These are phyloP conservation scores for Leucophenga maculata DNA, from an alignment of 2,888 invertebrate genomes.

Conservation along the genomic window DNA sequence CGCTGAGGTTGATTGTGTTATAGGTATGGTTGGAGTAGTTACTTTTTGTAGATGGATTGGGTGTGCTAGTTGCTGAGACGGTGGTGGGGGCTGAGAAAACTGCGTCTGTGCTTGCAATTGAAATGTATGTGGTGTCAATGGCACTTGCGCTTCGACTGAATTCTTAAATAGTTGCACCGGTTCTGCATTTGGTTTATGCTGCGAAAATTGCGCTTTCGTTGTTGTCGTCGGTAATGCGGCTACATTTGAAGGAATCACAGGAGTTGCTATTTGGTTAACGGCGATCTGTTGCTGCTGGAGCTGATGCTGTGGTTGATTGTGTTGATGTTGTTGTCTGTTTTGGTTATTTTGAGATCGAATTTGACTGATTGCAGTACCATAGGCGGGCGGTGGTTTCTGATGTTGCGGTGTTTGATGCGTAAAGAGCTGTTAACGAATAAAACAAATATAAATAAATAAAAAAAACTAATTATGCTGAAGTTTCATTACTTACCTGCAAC, in stretches of 20 bases:
- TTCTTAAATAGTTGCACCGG: conserved; percentile 27
- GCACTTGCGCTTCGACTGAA: conserved; percentile 20
- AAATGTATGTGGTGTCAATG: conserved; percentile 50
- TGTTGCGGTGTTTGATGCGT: conserved; percentile 65
- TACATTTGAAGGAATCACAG: conserved; percentile 33
- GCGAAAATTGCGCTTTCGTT: conserved; percentile 40
- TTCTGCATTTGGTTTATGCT: conserved; percentile 24
- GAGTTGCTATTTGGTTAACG: conserved; percentile 53
- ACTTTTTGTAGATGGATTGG: conserved; percentile 6
- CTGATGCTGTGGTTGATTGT: conserved; percentile 16
- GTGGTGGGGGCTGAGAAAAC: conserved; percentile 55
- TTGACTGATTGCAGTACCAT: conserved; percentile 72
- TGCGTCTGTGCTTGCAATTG: conserved; percentile 33
- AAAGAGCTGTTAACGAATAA: conserved; percentile 56
- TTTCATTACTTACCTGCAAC: conserved; percentile 59
- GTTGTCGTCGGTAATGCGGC: conserved; percentile 34
- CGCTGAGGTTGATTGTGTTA: conserved; percentile 23
- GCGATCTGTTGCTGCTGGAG: conserved; percentile 36
- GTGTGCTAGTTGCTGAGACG: conserved; percentile 28
- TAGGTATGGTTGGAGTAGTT: background rate
- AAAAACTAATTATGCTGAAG: background rate
- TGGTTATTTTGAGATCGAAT: conserved; percentile 72
- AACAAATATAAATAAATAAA: conserved; percentile 9
- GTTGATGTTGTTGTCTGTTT: conserved; percentile 54
- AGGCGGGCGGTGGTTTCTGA: conserved; percentile 71